Evolutionary conservation across 2,797 vertebrate species (phyloP).

Genomic region (Catostomus latipinnis): DNA sequence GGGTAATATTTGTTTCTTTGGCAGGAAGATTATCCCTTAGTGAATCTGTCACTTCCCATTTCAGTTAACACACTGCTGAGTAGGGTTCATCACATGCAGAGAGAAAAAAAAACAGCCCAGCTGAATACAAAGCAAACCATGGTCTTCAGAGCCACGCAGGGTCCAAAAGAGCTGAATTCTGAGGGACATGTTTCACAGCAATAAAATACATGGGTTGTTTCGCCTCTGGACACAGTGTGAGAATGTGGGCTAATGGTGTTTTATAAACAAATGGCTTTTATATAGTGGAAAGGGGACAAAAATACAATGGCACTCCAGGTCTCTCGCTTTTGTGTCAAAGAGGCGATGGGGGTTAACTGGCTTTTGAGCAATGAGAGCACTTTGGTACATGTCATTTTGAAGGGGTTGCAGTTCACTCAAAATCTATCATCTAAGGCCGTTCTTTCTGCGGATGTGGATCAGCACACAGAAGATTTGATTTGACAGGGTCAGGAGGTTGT

Average conservation of each 20-base stretch:
- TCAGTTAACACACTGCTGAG: conserved; percentile 81
- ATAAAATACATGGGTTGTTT: conserved; percentile 42
- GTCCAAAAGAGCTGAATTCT: conserved; percentile 9
- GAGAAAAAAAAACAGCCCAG: conserved; percentile 52
- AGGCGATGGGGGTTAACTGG: conserved; percentile 60
- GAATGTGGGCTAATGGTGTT: conserved; percentile 59
- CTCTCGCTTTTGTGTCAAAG: conserved; percentile 55
- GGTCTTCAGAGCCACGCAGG: conserved; percentile 7
- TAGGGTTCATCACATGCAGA: conserved; percentile 70
- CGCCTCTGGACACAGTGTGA: conserved; percentile 50
- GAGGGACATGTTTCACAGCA: neutral
- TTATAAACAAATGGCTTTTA: conserved; percentile 62
- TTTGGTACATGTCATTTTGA: conserved; percentile 60
- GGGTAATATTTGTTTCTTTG: conserved; percentile 79
- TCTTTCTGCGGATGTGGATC: conserved; percentile 59
- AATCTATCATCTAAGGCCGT: conserved; percentile 63
- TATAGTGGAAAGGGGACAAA: conserved; percentile 46
- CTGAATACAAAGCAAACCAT: conserved; percentile 65
- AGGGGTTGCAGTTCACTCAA: conserved; percentile 62
- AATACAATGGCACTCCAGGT: conserved; percentile 44
- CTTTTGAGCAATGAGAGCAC: conserved; percentile 57
- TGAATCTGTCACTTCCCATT: conserved; percentile 90
- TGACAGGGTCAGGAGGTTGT: conserved; percentile 66
- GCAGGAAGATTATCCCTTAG: conserved; percentile 81
- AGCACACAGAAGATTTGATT: conserved; percentile 66